phyloP scores from a whole-genome alignment of 2,888 invertebrate species.

The Pandemis cinnamomeana region DNA sequence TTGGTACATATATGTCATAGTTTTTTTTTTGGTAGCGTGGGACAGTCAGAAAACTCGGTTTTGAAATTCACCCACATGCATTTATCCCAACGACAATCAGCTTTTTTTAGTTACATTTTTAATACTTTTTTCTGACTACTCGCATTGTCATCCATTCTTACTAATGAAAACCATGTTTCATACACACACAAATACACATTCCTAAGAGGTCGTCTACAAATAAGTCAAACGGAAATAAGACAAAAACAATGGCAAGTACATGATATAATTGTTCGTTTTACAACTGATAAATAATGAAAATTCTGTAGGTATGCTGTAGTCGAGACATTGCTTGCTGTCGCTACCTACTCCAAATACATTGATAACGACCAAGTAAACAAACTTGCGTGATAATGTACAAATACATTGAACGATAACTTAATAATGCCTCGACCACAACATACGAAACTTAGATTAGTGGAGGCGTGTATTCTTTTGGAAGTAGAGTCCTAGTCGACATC shows the following conservation, averaged over 20 bases:
- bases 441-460: neutral
- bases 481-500: slow-evolving; percentile 52
- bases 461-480: neutral
- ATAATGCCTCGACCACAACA: neutral
- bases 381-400: neutral
- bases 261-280: slow-evolving; percentile 51
- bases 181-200: too few relatives aligned
- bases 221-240: neutral
- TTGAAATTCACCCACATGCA: too few relatives aligned
- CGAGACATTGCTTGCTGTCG: neutral
- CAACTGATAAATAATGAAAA: slow-evolving; percentile 1
- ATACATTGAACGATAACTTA: neutral
- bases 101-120: too few relatives aligned
- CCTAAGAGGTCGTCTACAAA: neutral
- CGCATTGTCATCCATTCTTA: too few relatives aligned
- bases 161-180: too few relatives aligned
- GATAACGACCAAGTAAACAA: neutral
- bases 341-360: neutral
- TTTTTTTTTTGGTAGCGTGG: too few relatives aligned
- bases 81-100: too few relatives aligned
- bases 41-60: too few relatives aligned
- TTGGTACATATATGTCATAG: too few relatives aligned
- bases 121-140: too few relatives aligned
- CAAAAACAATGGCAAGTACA: slow-evolving; percentile 7
- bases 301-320: neutral